These are phyloP conservation scores for Ophion ellenae DNA, from an alignment of 2,888 invertebrate genomes.

Conservation along the genomic window DNA sequence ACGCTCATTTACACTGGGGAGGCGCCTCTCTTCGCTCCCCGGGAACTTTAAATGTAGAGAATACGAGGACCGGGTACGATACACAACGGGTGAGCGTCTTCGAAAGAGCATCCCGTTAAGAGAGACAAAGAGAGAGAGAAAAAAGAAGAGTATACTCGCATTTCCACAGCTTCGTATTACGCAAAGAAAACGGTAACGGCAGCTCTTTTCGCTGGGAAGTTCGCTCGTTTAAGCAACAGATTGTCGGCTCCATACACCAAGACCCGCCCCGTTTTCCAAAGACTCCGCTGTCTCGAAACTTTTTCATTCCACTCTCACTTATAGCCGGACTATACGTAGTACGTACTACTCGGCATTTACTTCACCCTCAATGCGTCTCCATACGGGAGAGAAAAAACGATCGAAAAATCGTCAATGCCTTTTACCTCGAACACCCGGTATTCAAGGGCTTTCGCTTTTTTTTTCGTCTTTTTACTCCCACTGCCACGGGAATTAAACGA, in stretches of 20 bases:
- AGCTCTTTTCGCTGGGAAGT: constrained; percentile 56
- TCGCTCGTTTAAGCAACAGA: constrained; percentile 70
- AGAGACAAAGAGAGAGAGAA: constrained; percentile 11
- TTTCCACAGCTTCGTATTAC: constrained; percentile 66
- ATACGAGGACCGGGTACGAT: constrained; percentile 55
- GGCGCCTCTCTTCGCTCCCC: constrained; percentile 58
- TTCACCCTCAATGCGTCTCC: constrained; percentile 39
- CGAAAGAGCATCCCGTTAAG: constrained; percentile 25
- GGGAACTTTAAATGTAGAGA: constrained; percentile 68
- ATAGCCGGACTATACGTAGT: background rate
- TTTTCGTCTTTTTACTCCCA: constrained; percentile 1
- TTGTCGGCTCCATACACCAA: constrained; percentile 59
- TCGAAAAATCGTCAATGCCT: constrained; percentile 41
- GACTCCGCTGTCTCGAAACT: constrained; percentile 42
- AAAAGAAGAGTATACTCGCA: constrained; percentile 54
- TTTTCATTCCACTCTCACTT: constrained; percentile 48
- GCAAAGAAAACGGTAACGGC: constrained; percentile 65
- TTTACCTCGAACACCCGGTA: constrained; percentile 20
- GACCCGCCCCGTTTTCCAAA: constrained; percentile 56
- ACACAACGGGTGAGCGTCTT: constrained; percentile 59
- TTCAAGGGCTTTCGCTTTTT: constrained; percentile 16
- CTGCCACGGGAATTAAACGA: constrained; percentile 51
- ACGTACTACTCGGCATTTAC: constrained; percentile 19
- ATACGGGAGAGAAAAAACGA: constrained; percentile 9
- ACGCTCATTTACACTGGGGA: constrained; percentile 68